Evolutionary conservation across 2,113 vertebrate genomes (phyloP), one percentile per base, ranked within the genome.

Genomic region (Merops nubicus): DNA sequence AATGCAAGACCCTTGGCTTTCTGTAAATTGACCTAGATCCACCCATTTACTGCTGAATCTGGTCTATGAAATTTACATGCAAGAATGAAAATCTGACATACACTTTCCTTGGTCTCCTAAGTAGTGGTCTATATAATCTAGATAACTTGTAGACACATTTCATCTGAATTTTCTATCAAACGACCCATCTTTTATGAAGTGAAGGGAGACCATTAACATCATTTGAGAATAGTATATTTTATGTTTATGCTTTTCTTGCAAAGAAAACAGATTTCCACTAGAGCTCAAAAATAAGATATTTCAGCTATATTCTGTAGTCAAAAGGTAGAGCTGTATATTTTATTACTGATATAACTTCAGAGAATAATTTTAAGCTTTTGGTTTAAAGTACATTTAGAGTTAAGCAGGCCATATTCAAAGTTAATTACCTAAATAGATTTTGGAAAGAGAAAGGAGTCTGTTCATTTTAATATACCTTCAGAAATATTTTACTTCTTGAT

Each of bases 401-500:
- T 84, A 96, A 98, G 89, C 91, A 97, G 95, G 93, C 95, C 93
- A 86, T 88, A 97, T 97, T 97, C 93, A 97, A 97, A 97, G 93
- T 96, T 97, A 98, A 98, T 98, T 94, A 98, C 98, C 96, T 98
- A 98, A 98, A 98, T 97, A 97, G 97, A 97, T 98, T 98, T 98
- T 67, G 90, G 98, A 88, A 97, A 98, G 94, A 98, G 96, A 98
- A 97, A 97, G 73, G 97, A 98, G 95, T 90, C 96, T 98, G 97
- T 96, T 98, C 98, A 95, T 98, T 98, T 98, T 98, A 98, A 97
- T 98, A 98, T 98, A 98, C 98, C 98, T 98, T 98, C 98, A 98
- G 98, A 98, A 98, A 98, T 98, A 98, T 98, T 98, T 98, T 98
- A 98, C 98, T 98, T 98, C 98, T 98, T 98, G 98, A 98, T 98